These are phyloP conservation scores for Carassius carassius DNA, from an alignment of 2,113 vertebrate genomes.

Conservation along the genomic window DNA sequence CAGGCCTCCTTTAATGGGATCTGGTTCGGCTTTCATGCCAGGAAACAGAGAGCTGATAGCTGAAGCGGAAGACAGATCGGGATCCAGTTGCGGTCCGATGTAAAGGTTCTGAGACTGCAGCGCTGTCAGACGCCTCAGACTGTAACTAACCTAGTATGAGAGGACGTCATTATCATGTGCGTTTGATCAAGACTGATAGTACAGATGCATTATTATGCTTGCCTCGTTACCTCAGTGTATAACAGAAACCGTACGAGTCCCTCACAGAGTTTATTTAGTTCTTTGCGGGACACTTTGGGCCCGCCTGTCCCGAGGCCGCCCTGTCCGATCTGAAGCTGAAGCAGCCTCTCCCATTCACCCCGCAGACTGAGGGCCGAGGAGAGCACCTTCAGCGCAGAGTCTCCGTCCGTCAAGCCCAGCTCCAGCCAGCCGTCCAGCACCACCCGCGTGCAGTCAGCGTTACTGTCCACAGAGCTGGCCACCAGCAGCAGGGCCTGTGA, in stretches of 20 bases:
- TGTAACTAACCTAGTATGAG: constrained; percentile 79
- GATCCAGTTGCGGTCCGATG: constrained; percentile 77
- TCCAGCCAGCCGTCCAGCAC: constrained; percentile 90
- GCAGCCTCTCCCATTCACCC: constrained; percentile 78
- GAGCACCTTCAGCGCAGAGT: constrained; percentile 74
- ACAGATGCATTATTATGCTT: no score
- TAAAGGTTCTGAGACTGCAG: constrained; percentile 87
- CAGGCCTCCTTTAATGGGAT: constrained; percentile 87
- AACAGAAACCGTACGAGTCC: no score
- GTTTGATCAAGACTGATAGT: neutral
- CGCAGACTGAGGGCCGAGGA: constrained; percentile 76
- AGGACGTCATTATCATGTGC: neutral
- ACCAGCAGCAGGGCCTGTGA: constrained; percentile 84
- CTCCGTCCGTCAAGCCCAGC: constrained; percentile 68
- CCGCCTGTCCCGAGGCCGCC: fast-evolving
- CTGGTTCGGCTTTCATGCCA: constrained; percentile 67
- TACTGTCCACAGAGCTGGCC: constrained; percentile 84
- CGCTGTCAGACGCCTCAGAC: constrained; percentile 76
- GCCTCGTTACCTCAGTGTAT: no score
- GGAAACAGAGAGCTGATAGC: constrained; percentile 73
- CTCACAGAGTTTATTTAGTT: no score
- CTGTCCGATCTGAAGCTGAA: constrained; percentile 76
- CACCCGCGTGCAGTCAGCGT: constrained; percentile 81
- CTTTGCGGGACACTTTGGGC: neutral
- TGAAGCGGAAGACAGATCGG: neutral